Evolutionary conservation across 2,797 vertebrate species (phyloP), one percentile per base, ranked within the genome.

Genomic region (Mallotus villosus): DNA sequence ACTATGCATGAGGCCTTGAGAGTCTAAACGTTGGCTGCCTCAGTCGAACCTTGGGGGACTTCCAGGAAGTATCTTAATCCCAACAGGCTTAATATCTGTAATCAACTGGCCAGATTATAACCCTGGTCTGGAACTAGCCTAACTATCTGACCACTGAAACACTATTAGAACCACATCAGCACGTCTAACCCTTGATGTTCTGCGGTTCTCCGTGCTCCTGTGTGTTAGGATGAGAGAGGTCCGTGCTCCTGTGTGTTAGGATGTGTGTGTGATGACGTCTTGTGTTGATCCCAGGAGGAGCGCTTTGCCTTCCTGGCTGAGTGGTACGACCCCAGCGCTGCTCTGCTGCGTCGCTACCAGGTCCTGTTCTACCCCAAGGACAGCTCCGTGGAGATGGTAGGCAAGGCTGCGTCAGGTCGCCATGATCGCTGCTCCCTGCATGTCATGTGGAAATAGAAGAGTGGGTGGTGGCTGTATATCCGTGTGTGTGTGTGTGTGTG

Each of bases 301-400:
- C 94, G 96, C 68, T 98, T 90, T 4, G 95, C 93, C 78, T 98
- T 99, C 85, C 92, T 95, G 64, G 85, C 94, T 25, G 97, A 99
- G 82, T 99, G 97, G 97, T 97, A 94, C 57, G 97, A 99, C 87
- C 91, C 95, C 2, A 94, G 84, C 57, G 95, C 97, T 63, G 88
- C 94, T 9, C 94, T 98, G 57, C 88, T 96, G 57, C 93, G 96
- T 12, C 94, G 93, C 67, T 99, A 95, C 64, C 95, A 98, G 57
- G 94, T 99, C 58, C 90, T 98, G 57, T 98, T 89, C 92, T 98
- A 98, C 78, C 95, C 95, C 17, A 95, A 89, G 74, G 97, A 98
- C 86, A 88, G 92, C 75, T 94, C 96, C 0, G 92, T 99, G 78
- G 97, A 98, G 91, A 99, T 99, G 97, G 97, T 99, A 89, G 87